Percentiles rank a stretch among this genome's conserved stretches.
These are phyloP conservation scores for Caenorhabditis drosophilae DNA, from an alignment of 2,888 invertebrate genomes.

Conservation along the genomic window DNA sequence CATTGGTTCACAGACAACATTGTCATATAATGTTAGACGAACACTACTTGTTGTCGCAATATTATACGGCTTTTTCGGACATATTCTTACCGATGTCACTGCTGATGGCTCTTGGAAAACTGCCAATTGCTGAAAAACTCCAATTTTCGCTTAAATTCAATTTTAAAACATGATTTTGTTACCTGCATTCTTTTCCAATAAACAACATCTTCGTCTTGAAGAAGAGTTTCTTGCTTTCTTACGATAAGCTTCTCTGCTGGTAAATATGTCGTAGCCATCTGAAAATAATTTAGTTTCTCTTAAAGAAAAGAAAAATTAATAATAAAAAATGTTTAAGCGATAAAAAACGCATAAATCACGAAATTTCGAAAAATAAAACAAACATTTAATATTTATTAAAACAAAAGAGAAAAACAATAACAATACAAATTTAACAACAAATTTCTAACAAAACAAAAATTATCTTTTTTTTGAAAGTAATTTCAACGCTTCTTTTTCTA, in stretches of 20 bases:
- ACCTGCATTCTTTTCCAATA: slow-evolving; percentile 90
- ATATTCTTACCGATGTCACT: slow-evolving; percentile 88
- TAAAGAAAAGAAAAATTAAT: no score
- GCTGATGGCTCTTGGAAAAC: slow-evolving; percentile 84
- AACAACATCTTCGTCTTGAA: slow-evolving; percentile 76
- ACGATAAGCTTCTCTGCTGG: slow-evolving; percentile 40
- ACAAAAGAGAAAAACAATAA: slow-evolving; percentile 12
- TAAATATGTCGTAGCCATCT: slow-evolving; percentile 44
- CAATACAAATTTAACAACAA: slow-evolving; percentile 23
- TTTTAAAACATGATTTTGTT: no score
- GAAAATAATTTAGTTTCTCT: not conserved
- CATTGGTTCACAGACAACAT: slow-evolving; percentile 52
- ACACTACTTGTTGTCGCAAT: slow-evolving; percentile 88
- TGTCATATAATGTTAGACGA: slow-evolving; percentile 59
- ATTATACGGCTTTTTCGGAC: slow-evolving; percentile 84
- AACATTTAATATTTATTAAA: not conserved
- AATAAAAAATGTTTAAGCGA: no score
- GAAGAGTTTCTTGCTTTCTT: slow-evolving; percentile 22
- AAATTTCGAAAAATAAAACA: not conserved
- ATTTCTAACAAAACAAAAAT: slow-evolving; percentile 41
- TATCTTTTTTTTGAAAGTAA: slow-evolving; percentile 25
- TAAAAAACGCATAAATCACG: no score
- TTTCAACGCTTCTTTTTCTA: slow-evolving; percentile 51
- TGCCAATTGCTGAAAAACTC: slow-evolving; percentile 51
- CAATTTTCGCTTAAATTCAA: not conserved